Evolutionary conservation across 2,797 vertebrate species (phyloP).

Genomic region (Merluccius polli): DNA sequence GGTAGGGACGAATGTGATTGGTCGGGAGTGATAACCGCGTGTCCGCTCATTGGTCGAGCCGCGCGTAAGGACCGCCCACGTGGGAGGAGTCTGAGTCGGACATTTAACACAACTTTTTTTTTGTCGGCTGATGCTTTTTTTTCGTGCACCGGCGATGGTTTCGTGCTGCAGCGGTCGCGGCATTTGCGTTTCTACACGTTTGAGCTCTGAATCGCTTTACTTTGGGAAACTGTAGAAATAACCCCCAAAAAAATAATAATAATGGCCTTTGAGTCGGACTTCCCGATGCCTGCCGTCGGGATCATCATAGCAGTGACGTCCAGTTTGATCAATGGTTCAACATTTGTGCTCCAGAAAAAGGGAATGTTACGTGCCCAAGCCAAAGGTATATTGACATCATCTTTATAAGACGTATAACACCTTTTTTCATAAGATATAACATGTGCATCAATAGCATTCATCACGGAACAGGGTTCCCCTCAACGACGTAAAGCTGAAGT

Average conservation of each 20-base stretch:
- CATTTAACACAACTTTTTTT: too few species aligned
- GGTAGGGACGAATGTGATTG: not conserved
- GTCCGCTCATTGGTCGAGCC: not conserved
- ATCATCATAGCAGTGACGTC: slow-evolving; percentile 84
- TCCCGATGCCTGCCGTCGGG: slow-evolving; percentile 63
- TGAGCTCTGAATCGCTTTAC: not conserved
- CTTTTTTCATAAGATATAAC: too few species aligned
- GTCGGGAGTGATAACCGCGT: not conserved
- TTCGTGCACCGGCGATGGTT: not conserved
- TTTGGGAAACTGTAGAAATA: not conserved
- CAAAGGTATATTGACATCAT: slow-evolving; percentile 77
- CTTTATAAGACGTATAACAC: too few species aligned
- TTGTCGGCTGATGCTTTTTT: not conserved
- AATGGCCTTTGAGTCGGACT: not conserved
- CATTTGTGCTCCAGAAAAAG: slow-evolving; percentile 93
- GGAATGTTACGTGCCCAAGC: slow-evolving; percentile 85
- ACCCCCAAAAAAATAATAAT: too few species aligned
- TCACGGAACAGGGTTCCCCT: not conserved
- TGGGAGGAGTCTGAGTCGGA: not conserved
- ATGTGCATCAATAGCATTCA: not conserved
- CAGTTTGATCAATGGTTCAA: slow-evolving; percentile 92
- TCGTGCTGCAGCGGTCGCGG: too few species aligned
- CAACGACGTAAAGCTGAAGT: not conserved
- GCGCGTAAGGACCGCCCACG: not conserved
- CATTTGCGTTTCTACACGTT: too few species aligned